Base-by-base conservation (phyloP, 1,140 invertebrate species). In the Anagrus nilaparvatae region DNA sequence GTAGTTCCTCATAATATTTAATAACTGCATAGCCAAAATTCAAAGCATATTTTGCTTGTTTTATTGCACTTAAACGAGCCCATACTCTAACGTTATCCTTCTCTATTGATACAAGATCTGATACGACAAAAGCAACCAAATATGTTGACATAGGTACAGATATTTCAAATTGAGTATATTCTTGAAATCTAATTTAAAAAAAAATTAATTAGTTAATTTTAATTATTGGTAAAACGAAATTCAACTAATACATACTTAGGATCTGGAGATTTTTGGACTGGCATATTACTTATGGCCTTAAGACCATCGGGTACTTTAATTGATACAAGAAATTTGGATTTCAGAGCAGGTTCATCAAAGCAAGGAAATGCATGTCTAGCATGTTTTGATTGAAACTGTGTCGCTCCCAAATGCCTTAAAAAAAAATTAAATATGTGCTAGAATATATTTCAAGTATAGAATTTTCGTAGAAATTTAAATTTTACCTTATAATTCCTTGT, bases 331-430 rank as follows among this genome's bases (percentile, higher is more conserved):
- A 92, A 97, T 5, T 72, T 82, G 0, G 93, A 86, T 60, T 97
- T 97, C 54, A 90, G 77, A 4, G 70, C 72, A 0, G 94, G 94
- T 57, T 97, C 94, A 59, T 97, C 95, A 58, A 97, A 95, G 64
- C 92, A 97, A 0, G 93, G 93, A 61, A 97, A 97, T 2, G 85
- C 91, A 38, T 81, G 73, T 40, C 93, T 74, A 0, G 93, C 93
- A 47, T 87, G 77, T 1, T 79, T 87, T 0, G 89, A 73, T 58
- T 96, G 82, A 54, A 97, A 92, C 57, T 96, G 90, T 0, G 89
- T 93, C 0, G 82, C 71, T 1, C 83, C 80, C 17, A 94, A 54
- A 74, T 83, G 88, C 60, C 85, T 88, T 46, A 24, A 36, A 34
- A 13, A 20, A 6, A 24, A 20, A 10, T 41, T 29, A 42, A n/a